Evolutionary conservation across 2,888 invertebrate species (phyloP).

Genomic region (Ypsolopha scabrella): DNA sequence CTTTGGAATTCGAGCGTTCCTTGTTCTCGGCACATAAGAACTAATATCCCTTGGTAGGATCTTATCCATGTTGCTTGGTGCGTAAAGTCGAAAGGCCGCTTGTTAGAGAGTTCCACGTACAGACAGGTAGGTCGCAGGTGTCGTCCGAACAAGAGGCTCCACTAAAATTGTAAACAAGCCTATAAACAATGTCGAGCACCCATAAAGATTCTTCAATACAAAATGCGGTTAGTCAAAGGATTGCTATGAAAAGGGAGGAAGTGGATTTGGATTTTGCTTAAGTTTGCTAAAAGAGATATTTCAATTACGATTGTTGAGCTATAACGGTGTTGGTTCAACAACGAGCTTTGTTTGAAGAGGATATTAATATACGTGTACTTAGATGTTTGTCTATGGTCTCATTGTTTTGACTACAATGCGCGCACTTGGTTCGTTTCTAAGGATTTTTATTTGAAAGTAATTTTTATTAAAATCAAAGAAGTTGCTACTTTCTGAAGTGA

Average conservation of each 20-base stretch:
- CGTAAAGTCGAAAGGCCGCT: conserved; percentile 46
- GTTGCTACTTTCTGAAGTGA: too few species aligned
- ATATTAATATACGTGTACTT: not conserved
- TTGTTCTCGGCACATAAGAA: too few species aligned
- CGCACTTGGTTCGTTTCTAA: too few species aligned
- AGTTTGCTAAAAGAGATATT: conserved; percentile 44
- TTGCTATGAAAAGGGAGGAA: conserved; percentile 51
- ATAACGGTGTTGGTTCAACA: conserved; percentile 39
- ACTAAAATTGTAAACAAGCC: conserved; percentile 35
- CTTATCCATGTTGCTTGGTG: too few species aligned
- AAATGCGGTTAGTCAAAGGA: conserved; percentile 31
- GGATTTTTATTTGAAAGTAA: too few species aligned
- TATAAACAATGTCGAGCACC: conserved; percentile 40
- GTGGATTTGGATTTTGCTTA: conserved; percentile 33
- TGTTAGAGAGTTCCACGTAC: conserved; percentile 48
- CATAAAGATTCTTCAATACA: conserved; percentile 15
- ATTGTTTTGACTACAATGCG: not conserved
- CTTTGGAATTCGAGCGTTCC: too few species aligned
- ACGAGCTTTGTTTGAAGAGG: conserved; percentile 14
- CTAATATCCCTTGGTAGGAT: too few species aligned
- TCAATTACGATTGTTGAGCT: conserved; percentile 25
- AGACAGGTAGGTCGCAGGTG: conserved; percentile 63
- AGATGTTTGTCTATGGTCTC: not conserved
- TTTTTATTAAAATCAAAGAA: too few species aligned
- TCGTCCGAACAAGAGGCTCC: conserved; percentile 22